Percentiles rank a stretch among this genome's conserved stretches.
Conservation (phyloP, 2,888 invertebrate species). For the Gymnoscelis rufifasciata region DNA sequence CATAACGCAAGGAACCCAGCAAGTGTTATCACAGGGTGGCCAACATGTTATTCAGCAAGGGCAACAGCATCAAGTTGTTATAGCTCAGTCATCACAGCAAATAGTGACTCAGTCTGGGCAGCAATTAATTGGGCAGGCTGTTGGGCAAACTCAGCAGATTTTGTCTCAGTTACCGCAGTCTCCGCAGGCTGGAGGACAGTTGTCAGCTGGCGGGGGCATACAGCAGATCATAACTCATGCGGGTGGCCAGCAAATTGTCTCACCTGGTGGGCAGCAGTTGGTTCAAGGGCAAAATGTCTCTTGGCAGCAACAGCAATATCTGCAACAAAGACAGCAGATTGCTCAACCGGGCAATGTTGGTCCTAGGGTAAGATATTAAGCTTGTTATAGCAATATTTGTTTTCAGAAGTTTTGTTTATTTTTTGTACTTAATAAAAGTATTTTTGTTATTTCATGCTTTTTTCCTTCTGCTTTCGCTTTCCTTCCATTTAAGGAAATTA, state of each 20-base stretch:
- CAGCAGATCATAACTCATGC: slow-evolving; percentile 75
- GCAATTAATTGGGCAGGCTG: slow-evolving; percentile 65
- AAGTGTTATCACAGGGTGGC: slow-evolving; percentile 69
- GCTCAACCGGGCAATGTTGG: slow-evolving; percentile 74
- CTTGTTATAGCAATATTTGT: neutral
- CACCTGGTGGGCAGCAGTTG: slow-evolving; percentile 67
- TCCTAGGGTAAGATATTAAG: slow-evolving; percentile 58
- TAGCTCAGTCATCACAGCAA: slow-evolving; percentile 71
- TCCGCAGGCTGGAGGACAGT: slow-evolving; percentile 56
- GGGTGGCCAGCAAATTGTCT: slow-evolving; percentile 70
- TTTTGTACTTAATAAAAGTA: slow-evolving; percentile 9
- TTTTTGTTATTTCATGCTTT: slow-evolving; percentile 23
- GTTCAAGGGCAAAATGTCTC: slow-evolving; percentile 70
- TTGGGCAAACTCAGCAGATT: slow-evolving; percentile 65
- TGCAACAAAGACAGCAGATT: slow-evolving; percentile 73
- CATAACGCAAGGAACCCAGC: slow-evolving; percentile 63
- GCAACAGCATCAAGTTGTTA: slow-evolving; percentile 71
- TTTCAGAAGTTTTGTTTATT: no score
- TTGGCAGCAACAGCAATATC: slow-evolving; percentile 74
- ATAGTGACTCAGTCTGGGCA: slow-evolving; percentile 71
- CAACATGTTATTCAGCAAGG: slow-evolving; percentile 75
- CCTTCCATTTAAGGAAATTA: neutral
- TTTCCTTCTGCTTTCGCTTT: slow-evolving; percentile 12
- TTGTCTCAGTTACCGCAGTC: slow-evolving; percentile 68
- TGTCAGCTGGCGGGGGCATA: slow-evolving; percentile 59